phyloP scores from a whole-genome alignment of 2,888 invertebrate species.

The Trichopoda pennipes region DNA sequence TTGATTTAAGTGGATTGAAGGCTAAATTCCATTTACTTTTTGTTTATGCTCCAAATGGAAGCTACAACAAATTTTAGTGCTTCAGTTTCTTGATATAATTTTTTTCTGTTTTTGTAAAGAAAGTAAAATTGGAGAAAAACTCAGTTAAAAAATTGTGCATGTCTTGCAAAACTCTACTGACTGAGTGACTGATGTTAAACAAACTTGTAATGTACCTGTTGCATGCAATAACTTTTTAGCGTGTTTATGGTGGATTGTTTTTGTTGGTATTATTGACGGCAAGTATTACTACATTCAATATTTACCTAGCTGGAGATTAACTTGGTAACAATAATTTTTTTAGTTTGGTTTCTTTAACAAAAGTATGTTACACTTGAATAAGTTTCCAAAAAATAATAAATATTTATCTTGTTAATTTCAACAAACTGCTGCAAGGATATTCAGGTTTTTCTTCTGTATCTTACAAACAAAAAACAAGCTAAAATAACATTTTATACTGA shows the following conservation, averaged over 20 bases:
- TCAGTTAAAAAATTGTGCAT: not conserved
- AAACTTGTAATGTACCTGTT: constrained; percentile 50
- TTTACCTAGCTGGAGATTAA: constrained; percentile 20
- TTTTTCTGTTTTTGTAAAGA: not conserved
- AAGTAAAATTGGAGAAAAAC: not conserved
- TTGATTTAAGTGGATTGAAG: constrained; percentile 49
- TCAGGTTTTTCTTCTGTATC: not conserved
- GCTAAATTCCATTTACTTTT: constrained; percentile 49
- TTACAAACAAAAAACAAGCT: not conserved
- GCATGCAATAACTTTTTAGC: constrained; percentile 25
- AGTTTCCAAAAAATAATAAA: constrained; percentile 9
- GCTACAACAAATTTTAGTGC: constrained; percentile 1
- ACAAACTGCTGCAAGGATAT: constrained; percentile 55
- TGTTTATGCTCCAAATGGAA: constrained; percentile 50
- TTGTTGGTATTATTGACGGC: constrained; percentile 2
- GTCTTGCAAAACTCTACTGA: constrained; percentile 57
- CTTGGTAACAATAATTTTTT: constrained; percentile 40
- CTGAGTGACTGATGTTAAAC: constrained; percentile 65
- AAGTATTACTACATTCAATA: constrained; percentile 43
- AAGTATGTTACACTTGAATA: constrained; percentile 56
- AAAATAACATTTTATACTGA: not conserved
- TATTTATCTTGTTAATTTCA: constrained; percentile 20
- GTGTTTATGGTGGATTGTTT: constrained; percentile 27
- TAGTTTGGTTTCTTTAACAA: not conserved
- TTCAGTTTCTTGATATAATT: not conserved